Percentiles rank a stretch among this genome's conserved stretches.
Evolutionary conservation across 1,140 invertebrate species (phyloP).

Genomic region (Zophobas morio): DNA sequence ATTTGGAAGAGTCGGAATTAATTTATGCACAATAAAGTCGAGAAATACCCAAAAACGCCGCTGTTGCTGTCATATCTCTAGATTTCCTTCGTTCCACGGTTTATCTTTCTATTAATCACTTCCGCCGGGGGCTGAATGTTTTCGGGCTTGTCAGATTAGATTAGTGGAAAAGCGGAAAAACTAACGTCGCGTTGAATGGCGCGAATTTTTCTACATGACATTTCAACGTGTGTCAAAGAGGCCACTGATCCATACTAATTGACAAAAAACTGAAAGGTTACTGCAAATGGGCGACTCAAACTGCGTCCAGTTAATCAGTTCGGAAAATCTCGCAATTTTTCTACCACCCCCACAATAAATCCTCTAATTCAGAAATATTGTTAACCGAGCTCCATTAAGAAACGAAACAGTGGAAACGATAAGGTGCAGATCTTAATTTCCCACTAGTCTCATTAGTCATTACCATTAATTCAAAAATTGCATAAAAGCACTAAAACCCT

Average conservation of each 20-base stretch:
- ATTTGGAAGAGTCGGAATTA: conserved; percentile 18
- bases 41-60: neutral
- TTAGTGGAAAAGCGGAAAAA: neutral
- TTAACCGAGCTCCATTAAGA: neutral
- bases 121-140: neutral
- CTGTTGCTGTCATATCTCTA: neutral
- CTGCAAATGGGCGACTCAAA: too few relatives aligned
- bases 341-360: too few relatives aligned
- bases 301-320: too few relatives aligned
- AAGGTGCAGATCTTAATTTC: conserved; percentile 40
- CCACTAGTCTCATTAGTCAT: conserved; percentile 17
- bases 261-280: too few relatives aligned
- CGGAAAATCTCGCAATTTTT: too few relatives aligned
- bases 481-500: conserved; percentile 30
- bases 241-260: too few relatives aligned
- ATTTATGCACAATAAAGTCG: conserved; percentile 9
- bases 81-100: neutral
- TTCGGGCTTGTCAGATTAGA: too few relatives aligned
- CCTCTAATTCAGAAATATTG: too few relatives aligned
- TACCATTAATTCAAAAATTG: conserved; percentile 26
- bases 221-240: too few relatives aligned
- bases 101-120: neutral
- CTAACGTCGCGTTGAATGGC: too few relatives aligned
- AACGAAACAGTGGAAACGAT: neutral
- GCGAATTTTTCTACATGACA: too few relatives aligned